phyloP scores from a whole-genome alignment of 2,797 vertebrate genomes.

The Protosalanx chinensis region DNA sequence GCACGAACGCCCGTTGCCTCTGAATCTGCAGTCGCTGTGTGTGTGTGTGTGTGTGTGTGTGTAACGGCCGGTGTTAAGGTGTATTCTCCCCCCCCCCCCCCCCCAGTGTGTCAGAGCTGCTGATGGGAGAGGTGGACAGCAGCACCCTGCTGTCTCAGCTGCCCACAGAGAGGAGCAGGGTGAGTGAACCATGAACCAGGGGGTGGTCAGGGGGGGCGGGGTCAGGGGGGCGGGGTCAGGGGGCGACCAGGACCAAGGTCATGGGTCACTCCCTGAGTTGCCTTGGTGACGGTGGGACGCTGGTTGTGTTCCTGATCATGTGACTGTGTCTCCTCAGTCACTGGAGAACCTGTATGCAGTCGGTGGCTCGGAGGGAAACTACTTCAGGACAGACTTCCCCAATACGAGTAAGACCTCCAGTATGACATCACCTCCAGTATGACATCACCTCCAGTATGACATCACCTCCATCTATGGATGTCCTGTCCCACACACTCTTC shows the following conservation, averaged over 20 bases:
- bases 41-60: conserved; percentile 4
- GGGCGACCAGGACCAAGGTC: neutral
- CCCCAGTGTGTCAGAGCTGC: conserved; percentile 88
- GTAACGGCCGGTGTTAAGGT: neutral
- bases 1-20: neutral
- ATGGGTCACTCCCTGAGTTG: too few species aligned
- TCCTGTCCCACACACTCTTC: neutral
- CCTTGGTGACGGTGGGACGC: neutral
- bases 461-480: neutral
- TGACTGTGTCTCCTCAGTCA: conserved; percentile 65
- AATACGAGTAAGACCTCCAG: conserved; percentile 61
- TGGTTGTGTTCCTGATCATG: neutral
- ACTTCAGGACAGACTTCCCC: conserved; percentile 66
- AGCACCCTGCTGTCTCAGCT: conserved; percentile 90
- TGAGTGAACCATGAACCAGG: conserved; percentile 59
- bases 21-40: neutral
- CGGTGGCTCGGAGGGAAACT: conserved; percentile 65
- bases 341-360: conserved; percentile 87
- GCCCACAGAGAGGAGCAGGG: conserved; percentile 89
- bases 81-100: conserved; percentile 9
- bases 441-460: neutral
- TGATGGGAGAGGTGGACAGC: conserved; percentile 97
- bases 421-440: too few species aligned
- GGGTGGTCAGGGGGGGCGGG: conserved; percentile 5
- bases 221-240: conserved; percentile 3